phyloP scores from a whole-genome alignment of 2,888 invertebrate genomes.

The Agrypnus murinus region DNA sequence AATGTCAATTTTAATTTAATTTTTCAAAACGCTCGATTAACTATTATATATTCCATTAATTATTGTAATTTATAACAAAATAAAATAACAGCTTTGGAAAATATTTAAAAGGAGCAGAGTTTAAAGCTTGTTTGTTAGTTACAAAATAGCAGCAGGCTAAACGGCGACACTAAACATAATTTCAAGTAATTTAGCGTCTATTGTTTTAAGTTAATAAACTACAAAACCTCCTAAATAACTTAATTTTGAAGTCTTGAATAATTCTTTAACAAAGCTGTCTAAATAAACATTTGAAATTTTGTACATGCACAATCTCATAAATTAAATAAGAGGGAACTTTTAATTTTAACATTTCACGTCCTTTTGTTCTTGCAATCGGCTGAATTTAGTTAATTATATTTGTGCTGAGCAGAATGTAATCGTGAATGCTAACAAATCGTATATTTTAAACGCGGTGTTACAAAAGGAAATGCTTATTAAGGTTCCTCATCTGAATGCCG shows the following conservation, averaged over 20 bases:
- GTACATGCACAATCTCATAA: too few relatives aligned
- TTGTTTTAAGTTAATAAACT: slow-evolving; percentile 15
- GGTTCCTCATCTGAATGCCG: slow-evolving; percentile 23
- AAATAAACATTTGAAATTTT: too few relatives aligned
- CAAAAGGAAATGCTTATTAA: slow-evolving; percentile 30
- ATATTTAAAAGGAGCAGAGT: neutral
- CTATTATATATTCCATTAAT: too few relatives aligned
- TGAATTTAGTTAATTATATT: too few relatives aligned
- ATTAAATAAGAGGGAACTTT: too few relatives aligned
- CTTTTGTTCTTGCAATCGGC: too few relatives aligned
- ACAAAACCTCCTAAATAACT: neutral
- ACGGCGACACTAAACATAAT: neutral
- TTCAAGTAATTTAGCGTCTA: neutral
- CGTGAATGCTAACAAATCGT: slow-evolving; percentile 11
- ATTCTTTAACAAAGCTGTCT: too few relatives aligned
- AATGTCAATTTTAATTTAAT: too few relatives aligned
- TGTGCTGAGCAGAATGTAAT: neutral
- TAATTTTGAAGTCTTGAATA: neutral
- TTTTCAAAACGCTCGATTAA: too few relatives aligned
- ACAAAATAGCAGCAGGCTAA: neutral
- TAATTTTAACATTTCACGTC: too few relatives aligned
- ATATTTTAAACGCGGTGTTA: neutral
- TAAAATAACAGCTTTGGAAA: too few relatives aligned
- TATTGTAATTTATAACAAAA: too few relatives aligned
- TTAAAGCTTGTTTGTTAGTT: neutral